phyloP scores from a whole-genome alignment of 2,888 invertebrate genomes.

The Heliconius ethilla region DNA sequence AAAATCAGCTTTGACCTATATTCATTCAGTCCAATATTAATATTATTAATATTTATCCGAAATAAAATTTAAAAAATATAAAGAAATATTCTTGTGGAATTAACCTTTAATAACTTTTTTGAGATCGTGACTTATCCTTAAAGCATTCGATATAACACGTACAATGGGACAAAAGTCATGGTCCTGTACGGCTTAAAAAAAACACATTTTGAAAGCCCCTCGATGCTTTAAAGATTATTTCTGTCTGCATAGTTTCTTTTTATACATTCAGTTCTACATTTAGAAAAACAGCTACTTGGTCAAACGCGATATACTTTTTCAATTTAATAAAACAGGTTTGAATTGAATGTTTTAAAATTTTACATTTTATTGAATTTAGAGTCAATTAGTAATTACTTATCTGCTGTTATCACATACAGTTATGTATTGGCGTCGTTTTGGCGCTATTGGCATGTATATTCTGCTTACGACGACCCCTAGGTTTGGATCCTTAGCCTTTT shows the following conservation, averaged over 20 bases:
- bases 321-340: background rate
- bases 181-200: conserved; percentile 15
- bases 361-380: background rate
- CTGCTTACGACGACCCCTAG: background rate
- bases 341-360: background rate
- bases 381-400: background rate
- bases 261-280: conserved; percentile 14
- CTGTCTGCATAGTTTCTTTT: conserved; percentile 18
- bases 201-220: conserved; percentile 51
- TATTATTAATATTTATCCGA: background rate
- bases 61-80: background rate
- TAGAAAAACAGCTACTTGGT: conserved; percentile 8
- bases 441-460: too few species aligned
- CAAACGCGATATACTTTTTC: conserved; percentile 7
- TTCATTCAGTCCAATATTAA: background rate
- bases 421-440: background rate
- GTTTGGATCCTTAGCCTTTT: background rate
- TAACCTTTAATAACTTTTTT: background rate
- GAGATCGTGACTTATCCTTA: conserved; percentile 1
- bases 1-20: background rate
- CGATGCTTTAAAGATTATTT: conserved; percentile 18
- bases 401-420: background rate
- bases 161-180: conserved; percentile 8
- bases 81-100: background rate
- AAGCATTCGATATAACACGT: background rate